Evolutionary conservation across 2,888 invertebrate genomes (phyloP).

Genomic region (Conistra vaccinii): DNA sequence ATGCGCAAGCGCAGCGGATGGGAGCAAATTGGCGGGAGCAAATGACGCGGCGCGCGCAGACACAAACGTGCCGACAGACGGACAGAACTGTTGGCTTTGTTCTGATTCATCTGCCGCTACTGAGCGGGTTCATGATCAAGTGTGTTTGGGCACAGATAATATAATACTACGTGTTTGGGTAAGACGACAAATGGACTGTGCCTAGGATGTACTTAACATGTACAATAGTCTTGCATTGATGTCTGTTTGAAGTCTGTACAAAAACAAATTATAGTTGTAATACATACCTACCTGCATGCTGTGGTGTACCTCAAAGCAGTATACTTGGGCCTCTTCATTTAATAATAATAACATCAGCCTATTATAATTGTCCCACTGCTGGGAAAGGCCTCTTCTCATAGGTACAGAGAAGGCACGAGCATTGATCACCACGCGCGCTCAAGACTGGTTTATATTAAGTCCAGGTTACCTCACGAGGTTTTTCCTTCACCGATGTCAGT

Average conservation of each 20-base stretch:
- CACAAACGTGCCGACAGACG: slow-evolving; percentile 74
- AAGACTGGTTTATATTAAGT: no score
- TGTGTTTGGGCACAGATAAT: slow-evolving; percentile 8
- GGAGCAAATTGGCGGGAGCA: slow-evolving; percentile 79
- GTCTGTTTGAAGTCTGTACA: no score
- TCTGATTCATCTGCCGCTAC: slow-evolving; percentile 54
- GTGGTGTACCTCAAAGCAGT: neutral
- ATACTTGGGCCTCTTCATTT: neutral
- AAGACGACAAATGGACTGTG: neutral
- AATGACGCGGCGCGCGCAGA: slow-evolving; percentile 78
- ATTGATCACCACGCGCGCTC: no score
- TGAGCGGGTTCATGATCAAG: slow-evolving; percentile 43
- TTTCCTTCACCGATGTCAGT: no score
- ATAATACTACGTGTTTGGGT: no score
- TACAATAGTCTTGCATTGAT: neutral
- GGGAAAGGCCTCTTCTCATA: no score
- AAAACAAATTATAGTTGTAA: neutral
- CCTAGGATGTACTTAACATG: neutral
- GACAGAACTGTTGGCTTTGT: slow-evolving; percentile 57
- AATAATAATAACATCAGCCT: no score
- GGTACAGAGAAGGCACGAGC: no score
- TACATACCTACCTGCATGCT: neutral
- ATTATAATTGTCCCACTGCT: no score
- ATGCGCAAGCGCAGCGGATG: slow-evolving; percentile 70
- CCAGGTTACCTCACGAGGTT: no score